A percentile compares a stretch with the other conserved stretches of the same genome.
phyloP scores from a whole-genome alignment of 2,797 vertebrate species.

The Miichthys miiuy region DNA sequence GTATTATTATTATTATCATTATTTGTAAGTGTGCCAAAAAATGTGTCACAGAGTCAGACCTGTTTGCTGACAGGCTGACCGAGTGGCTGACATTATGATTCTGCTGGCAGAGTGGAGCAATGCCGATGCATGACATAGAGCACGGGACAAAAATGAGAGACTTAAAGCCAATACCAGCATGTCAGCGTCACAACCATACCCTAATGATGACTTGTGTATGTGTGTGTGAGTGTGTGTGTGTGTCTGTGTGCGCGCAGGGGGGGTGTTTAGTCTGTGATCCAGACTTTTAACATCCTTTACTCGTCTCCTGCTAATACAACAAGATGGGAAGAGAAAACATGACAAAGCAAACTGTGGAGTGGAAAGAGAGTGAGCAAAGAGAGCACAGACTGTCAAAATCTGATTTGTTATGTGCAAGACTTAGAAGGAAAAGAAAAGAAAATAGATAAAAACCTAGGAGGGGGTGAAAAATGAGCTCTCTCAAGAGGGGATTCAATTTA shows the following conservation, averaged over 20 bases:
- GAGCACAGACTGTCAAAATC: slow-evolving; percentile 36
- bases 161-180: slow-evolving; percentile 21
- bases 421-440: neutral
- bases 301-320: slow-evolving; percentile 22
- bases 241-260: no score
- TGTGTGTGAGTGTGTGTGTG: neutral
- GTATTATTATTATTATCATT: slow-evolving; percentile 7
- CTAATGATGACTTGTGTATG: slow-evolving; percentile 1
- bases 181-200: neutral
- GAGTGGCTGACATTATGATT: slow-evolving; percentile 36
- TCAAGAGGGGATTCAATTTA: slow-evolving; percentile 35
- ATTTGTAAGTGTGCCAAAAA: neutral
- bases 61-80: slow-evolving; percentile 22
- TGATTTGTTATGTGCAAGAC: slow-evolving; percentile 36
- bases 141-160: slow-evolving; percentile 22
- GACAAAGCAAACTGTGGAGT: slow-evolving; percentile 28
- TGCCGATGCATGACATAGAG: neutral
- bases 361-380: slow-evolving; percentile 27
- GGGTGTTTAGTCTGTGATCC: slow-evolving; percentile 16
- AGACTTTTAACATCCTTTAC: slow-evolving; percentile 28
- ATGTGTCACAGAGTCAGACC: slow-evolving; percentile 13
- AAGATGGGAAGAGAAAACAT: slow-evolving; percentile 21
- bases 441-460: slow-evolving; percentile 38
- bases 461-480: slow-evolving; percentile 6
- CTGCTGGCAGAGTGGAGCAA: slow-evolving; percentile 13